Evolutionary conservation across 2,888 invertebrate genomes (phyloP).

Genomic region (Quadroppia sp.): DNA sequence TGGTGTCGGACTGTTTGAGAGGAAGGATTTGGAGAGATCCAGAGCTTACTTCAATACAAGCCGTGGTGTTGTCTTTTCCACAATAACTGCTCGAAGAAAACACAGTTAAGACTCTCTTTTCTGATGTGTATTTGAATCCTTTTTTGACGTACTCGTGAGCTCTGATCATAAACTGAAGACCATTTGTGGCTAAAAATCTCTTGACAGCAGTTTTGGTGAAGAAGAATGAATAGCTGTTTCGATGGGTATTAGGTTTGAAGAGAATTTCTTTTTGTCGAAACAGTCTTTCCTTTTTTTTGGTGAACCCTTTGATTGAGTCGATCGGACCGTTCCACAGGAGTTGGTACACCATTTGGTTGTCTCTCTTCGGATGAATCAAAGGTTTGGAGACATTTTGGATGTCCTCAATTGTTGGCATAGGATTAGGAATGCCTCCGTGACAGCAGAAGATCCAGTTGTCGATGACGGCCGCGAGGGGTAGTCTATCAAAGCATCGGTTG

Average conservation of each 20-base stretch:
- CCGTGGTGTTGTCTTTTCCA: too few relatives aligned
- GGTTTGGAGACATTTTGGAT: constrained; percentile 62
- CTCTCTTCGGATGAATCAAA: constrained; percentile 65
- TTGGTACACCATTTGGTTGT: constrained; percentile 75
- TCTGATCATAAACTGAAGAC: constrained; percentile 65
- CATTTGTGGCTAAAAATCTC: constrained; percentile 63
- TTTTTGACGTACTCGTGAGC: constrained; percentile 63
- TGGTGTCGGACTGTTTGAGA: too few relatives aligned
- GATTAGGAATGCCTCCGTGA: constrained; percentile 71
- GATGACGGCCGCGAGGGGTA: constrained; percentile 69
- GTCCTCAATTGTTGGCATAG: constrained; percentile 52
- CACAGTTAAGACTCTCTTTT: constrained; percentile 66
- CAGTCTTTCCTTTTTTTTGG: background rate
- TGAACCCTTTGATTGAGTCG: constrained; percentile 26
- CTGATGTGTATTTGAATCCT: constrained; percentile 61
- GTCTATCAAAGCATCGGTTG: constrained; percentile 66
- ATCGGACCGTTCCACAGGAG: constrained; percentile 67
- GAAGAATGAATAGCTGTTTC: constrained; percentile 69
- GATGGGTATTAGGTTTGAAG: constrained; percentile 61
- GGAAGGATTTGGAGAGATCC: too few relatives aligned
- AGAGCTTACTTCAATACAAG: too few relatives aligned
- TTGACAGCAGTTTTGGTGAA: constrained; percentile 66
- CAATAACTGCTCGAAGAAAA: constrained; percentile 72
- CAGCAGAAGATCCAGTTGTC: constrained; percentile 68
- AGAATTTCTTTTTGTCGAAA: constrained; percentile 63